A percentile compares a stretch with the other conserved stretches of the same genome.
These are phyloP conservation scores for Leptobrachium leishanense DNA, from an alignment of 2,113 vertebrate genomes.

Conservation along the genomic window DNA sequence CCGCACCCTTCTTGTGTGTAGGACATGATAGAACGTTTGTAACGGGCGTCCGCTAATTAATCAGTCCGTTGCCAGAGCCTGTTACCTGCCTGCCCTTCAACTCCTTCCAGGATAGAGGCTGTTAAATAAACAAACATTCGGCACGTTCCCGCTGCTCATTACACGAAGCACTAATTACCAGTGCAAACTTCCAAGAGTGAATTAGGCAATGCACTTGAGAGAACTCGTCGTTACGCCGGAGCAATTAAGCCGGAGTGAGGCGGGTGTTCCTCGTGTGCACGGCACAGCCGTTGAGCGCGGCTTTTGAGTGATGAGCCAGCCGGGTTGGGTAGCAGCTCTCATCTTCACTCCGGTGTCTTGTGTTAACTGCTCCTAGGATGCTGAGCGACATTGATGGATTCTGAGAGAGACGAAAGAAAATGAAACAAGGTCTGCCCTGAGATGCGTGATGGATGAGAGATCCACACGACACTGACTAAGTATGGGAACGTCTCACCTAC, in stretches of 20 bases:
- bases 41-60: too few relatives aligned
- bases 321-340: conserved; percentile 22
- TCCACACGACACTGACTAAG: background rate
- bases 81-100: background rate
- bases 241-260: conserved; percentile 35
- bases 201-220: conserved; percentile 28
- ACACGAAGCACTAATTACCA: conserved; percentile 20
- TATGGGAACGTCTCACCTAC: background rate
- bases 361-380: conserved; percentile 28
- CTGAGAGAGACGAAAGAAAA: conserved; percentile 20
- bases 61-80: background rate
- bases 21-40: too few relatives aligned
- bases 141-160: background rate
- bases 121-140: background rate
- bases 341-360: background rate
- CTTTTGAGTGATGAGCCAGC: conserved; percentile 46
- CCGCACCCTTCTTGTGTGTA: too few relatives aligned
- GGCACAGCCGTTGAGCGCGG: conserved; percentile 34
- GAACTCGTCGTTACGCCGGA: background rate
- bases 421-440: conserved; percentile 36
- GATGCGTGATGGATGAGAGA: conserved; percentile 19
- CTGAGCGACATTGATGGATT: conserved; percentile 48
- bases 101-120: background rate
- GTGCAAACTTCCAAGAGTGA: conserved; percentile 35
- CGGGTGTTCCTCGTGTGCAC: background rate